Conservation (phyloP, 2,797 vertebrate genomes). For the Tragelaphus eurycerus region DNA sequence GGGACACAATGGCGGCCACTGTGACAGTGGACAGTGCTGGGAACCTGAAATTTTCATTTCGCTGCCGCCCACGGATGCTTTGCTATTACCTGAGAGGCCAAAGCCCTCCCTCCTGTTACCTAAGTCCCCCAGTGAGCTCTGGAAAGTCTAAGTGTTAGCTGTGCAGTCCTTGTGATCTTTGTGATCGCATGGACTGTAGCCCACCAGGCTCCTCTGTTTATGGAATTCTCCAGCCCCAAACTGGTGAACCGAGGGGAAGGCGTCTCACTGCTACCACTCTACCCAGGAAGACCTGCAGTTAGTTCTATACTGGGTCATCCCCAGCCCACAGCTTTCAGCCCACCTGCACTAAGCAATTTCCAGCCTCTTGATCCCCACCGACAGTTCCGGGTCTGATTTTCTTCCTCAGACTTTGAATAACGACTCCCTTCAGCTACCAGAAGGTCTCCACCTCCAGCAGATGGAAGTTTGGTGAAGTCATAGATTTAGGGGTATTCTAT, state of each 20-base stretch:
- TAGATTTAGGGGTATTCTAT: constrained; percentile 92
- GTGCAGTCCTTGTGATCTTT: neutral
- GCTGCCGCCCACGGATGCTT: neutral
- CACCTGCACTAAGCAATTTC: constrained; percentile 85
- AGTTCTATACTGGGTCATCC: constrained; percentile 90
- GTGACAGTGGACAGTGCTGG: neutral
- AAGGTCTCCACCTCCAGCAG: constrained; percentile 89
- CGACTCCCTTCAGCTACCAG: constrained; percentile 90
- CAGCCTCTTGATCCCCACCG: constrained; percentile 82
- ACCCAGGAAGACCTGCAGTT: constrained; percentile 91
- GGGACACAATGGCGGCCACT: neutral
- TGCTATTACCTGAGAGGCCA: constrained; percentile 71
- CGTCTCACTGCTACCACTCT: constrained; percentile 85
- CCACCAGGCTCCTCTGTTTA: neutral
- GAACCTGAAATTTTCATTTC: neutral
- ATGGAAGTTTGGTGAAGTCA: constrained; percentile 78
- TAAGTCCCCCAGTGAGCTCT: constrained; percentile 68
- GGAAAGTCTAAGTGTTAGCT: neutral
- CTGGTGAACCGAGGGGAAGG: constrained; percentile 47
- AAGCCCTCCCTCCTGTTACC: constrained; percentile 72
- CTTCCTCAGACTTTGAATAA: constrained; percentile 82
- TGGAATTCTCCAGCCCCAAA: neutral
- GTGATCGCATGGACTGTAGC: neutral
- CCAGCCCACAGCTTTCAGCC: constrained; percentile 71
- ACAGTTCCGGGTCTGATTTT: constrained; percentile 75